Conservation (phyloP, 1,140 invertebrate species). For the Calycopis cecrops region DNA sequence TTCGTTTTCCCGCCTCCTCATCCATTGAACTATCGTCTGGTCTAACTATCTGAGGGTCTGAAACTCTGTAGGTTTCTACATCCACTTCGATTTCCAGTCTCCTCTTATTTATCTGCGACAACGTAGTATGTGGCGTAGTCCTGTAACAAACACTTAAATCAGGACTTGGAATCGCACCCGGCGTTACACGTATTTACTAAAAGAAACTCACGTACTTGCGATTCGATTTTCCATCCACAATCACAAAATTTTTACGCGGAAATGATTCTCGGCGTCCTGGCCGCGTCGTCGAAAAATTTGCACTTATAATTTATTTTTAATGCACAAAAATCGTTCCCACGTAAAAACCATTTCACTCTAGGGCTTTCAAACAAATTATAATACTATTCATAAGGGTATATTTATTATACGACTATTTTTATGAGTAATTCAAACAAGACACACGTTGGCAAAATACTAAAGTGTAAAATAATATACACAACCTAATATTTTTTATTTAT, state of each 20-base stretch:
- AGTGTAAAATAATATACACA: too few relatives aligned
- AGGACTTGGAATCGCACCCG: conserved; percentile 19
- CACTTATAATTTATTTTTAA: conserved; percentile 56
- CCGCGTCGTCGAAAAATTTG: conserved; percentile 59
- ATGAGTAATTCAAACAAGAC: too few relatives aligned
- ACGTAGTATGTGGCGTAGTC: conserved; percentile 62
- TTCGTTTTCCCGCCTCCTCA: conserved; percentile 53
- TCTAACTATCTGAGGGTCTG: conserved; percentile 48
- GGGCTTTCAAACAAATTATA: conserved; percentile 71
- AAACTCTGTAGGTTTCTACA: conserved; percentile 61
- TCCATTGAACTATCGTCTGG: conserved; percentile 54
- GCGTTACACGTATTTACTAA: conserved; percentile 26
- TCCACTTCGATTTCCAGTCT: conserved; percentile 69
- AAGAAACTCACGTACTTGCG: conserved; percentile 63
- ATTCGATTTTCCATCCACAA: conserved; percentile 73
- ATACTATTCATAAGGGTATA: too few relatives aligned
- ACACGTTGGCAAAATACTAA: too few relatives aligned
- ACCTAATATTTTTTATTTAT: too few relatives aligned
- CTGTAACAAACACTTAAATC: conserved; percentile 64
- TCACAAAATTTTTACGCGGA: conserved; percentile 74
- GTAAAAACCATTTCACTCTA: conserved; percentile 75
- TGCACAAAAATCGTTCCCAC: conserved; percentile 75
- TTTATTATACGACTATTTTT: conserved; percentile 23
- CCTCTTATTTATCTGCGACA: conserved; percentile 71
- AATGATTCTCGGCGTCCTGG: conserved; percentile 72